phyloP scores from a whole-genome alignment of 1,140 invertebrate species.

The Coenobita brevimanus region DNA sequence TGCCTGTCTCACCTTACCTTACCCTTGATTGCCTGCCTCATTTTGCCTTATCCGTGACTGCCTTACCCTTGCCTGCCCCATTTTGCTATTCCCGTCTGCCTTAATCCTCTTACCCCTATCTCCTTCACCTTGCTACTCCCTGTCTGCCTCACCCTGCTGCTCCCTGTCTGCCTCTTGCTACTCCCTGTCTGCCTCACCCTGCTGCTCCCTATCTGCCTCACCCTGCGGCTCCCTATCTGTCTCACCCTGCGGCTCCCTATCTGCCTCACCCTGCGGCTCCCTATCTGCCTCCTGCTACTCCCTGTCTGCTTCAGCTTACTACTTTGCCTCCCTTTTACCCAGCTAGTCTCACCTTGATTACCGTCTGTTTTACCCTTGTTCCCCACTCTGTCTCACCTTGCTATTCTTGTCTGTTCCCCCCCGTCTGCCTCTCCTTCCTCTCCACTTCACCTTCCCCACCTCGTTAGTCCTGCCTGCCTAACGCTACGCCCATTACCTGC shows the following conservation, averaged over 20 bases:
- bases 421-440: too few species aligned
- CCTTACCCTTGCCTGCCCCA: background rate
- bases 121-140: background rate
- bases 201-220: constrained; percentile 1
- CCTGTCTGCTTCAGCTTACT: background rate
- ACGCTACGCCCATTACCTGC: too few species aligned
- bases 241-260: background rate
- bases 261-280: background rate
- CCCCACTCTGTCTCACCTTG: too few species aligned
- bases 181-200: constrained; percentile 4
- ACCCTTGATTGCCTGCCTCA: too few species aligned
- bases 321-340: background rate
- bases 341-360: too few species aligned
- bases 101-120: background rate
- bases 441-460: too few species aligned
- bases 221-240: background rate
- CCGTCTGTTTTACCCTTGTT: too few species aligned
- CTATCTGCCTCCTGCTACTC: background rate
- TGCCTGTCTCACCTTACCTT: too few species aligned
- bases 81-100: background rate
- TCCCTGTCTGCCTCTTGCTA: background rate
- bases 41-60: too few species aligned
- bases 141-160: too few species aligned
- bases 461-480: too few species aligned
- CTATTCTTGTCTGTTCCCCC: too few species aligned